phyloP scores from a whole-genome alignment of 92 coral and sea anemone species.

The Montipora capitata region DNA sequence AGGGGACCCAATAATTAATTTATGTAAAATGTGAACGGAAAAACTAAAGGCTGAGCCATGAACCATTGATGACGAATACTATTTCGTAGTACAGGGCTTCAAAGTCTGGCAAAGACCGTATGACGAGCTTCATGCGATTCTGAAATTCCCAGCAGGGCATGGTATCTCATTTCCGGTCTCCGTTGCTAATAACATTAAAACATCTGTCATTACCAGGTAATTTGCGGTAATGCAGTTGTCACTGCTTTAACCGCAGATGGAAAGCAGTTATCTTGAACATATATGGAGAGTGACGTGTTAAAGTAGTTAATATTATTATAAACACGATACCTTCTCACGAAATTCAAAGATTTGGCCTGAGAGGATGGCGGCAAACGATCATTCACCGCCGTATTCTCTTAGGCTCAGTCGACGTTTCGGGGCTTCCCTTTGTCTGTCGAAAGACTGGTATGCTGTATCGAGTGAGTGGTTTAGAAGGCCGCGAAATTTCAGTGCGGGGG shows the following conservation, averaged over 20 bases:
- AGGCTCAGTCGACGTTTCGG: background rate
- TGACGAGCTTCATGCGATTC: too few relatives aligned
- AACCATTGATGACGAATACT: too few relatives aligned
- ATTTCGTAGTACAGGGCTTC: too few relatives aligned
- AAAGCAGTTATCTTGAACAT: background rate
- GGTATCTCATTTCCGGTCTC: background rate
- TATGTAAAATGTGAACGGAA: too few relatives aligned
- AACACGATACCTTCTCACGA: too few relatives aligned
- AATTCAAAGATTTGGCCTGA: conserved; percentile 1
- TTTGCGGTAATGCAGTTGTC: background rate
- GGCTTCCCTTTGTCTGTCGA: background rate
- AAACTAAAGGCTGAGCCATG: too few relatives aligned
- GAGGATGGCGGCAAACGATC: too few relatives aligned
- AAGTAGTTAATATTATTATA: too few relatives aligned
- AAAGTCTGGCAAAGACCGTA: too few relatives aligned
- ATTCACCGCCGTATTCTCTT: conserved; percentile 10
- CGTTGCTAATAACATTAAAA: background rate
- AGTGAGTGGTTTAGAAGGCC: conserved; percentile 18
- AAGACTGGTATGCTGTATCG: conserved; percentile 18
- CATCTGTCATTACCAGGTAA: background rate
- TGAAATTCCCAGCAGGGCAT: too few relatives aligned
- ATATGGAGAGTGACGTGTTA: background rate
- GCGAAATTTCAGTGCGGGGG: too few relatives aligned
- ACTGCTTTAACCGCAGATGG: background rate
- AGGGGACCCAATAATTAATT: too few relatives aligned